Conservation (phyloP, 2,888 invertebrate species). For the Rapana venosa region DNA sequence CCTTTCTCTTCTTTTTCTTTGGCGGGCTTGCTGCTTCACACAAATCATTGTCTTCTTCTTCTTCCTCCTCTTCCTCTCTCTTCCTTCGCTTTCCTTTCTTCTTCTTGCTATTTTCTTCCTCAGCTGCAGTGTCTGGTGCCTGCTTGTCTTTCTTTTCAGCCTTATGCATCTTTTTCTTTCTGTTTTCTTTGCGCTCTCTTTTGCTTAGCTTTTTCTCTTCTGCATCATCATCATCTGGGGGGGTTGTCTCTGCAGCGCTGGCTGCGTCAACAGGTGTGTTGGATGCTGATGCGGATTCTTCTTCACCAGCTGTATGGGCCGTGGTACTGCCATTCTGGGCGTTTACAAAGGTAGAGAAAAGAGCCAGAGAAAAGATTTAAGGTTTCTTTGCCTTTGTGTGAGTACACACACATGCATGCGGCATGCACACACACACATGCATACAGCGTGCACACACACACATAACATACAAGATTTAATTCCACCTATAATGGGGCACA, state of each 20-base stretch:
- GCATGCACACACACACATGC: background rate
- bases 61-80: conserved; percentile 51
- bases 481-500: no score
- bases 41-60: conserved; percentile 45
- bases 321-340: conserved; percentile 2
- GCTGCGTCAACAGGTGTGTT: background rate
- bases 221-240: background rate
- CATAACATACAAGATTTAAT: background rate
- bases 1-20: conserved; percentile 41
- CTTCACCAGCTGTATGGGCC: background rate
- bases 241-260: background rate
- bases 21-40: conserved; percentile 30
- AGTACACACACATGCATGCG: background rate
- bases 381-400: background rate
- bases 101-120: conserved; percentile 53
- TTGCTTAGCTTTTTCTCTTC: conserved; percentile 57
- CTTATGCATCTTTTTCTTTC: conserved; percentile 57
- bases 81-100: conserved; percentile 79
- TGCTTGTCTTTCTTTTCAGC: conserved; percentile 64
- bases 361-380: background rate
- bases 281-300: background rate
- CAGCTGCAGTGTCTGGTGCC: conserved; percentile 73
- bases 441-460: background rate
- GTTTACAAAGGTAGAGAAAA: background rate
- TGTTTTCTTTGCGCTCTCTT: conserved; percentile 64